phyloP scores from a whole-genome alignment of 1,140 invertebrate genomes.

The Aleiodes sp. region DNA sequence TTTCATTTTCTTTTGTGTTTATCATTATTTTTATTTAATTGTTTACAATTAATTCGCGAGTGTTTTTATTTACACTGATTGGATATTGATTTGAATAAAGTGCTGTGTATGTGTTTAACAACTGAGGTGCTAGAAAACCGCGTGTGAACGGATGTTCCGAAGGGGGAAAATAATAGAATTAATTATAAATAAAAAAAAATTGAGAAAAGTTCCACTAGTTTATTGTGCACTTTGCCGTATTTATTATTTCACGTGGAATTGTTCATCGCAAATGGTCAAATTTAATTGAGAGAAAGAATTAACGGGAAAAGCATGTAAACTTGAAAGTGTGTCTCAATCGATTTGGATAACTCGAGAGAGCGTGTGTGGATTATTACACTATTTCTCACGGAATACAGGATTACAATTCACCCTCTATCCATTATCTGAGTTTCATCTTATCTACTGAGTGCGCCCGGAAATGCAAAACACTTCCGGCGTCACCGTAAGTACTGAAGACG shows the following conservation, averaged over 20 bases:
- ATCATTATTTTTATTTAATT: too few relatives aligned
- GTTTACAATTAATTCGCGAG: not conserved
- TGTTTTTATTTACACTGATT: not conserved
- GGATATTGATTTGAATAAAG: conserved; percentile 13
- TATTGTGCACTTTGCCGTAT: not conserved
- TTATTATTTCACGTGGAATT: not conserved
- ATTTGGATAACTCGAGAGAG: conserved; percentile 10
- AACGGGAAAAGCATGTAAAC: conserved; percentile 16
- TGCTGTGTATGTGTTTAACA: conserved; percentile 6
- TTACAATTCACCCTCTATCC: not conserved
- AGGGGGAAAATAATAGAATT: not conserved
- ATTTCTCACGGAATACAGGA: conserved; percentile 23
- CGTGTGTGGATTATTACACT: conserved; percentile 3
- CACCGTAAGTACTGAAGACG: not conserved
- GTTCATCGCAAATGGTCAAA: conserved; percentile 15
- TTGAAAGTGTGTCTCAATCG: conserved; percentile 16
- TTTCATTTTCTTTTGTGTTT: not conserved
- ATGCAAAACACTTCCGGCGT: conserved; percentile 14
- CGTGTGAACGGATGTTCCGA: conserved; percentile 30
- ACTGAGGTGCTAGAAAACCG: conserved; percentile 23
- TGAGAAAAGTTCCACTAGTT: not conserved
- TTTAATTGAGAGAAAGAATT: conserved; percentile 12
- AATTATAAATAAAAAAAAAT: too few relatives aligned
- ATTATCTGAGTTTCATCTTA: not conserved
- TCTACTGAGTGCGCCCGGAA: not conserved